Conservation (phyloP, 2,888 invertebrate species). For the Perizoma affinitatum region DNA sequence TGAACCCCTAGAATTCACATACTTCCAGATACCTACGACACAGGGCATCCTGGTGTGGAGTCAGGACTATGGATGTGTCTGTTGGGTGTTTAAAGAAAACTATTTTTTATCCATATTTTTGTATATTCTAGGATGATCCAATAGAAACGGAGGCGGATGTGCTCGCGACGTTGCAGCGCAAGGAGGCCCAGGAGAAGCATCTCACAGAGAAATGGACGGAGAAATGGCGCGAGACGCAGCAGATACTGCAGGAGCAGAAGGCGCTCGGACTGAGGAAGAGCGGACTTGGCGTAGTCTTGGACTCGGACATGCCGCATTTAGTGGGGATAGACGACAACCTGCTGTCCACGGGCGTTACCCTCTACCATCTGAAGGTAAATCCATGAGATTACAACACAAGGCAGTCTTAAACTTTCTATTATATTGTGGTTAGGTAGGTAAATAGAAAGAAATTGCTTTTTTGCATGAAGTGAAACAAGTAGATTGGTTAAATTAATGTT, state of each 20-base stretch:
- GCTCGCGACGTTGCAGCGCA: constrained; percentile 93
- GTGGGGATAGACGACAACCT: constrained; percentile 96
- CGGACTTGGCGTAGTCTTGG: constrained; percentile 93
- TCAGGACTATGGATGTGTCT: no score
- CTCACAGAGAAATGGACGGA: constrained; percentile 97
- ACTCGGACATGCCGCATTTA: constrained; percentile 96
- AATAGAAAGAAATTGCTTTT: no score
- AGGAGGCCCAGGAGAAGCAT: constrained; percentile 95
- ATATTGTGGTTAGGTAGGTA: no score
- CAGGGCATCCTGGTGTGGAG: no score
- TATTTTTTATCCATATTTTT: no score
- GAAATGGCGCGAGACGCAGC: constrained; percentile 96
- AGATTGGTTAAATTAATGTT: no score
- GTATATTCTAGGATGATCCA: constrained; percentile 75
- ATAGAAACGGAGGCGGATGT: constrained; percentile 85
- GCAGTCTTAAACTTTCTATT: no score
- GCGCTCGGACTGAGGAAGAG: constrained; percentile 94
- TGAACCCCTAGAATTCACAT: no score
- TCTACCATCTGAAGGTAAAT: constrained; percentile 92
- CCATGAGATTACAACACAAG: no score
- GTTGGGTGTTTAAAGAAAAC: no score
- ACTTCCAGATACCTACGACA: no score
- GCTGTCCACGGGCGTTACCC: constrained; percentile 94
- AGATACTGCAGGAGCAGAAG: constrained; percentile 94
- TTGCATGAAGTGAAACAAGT: no score